A percentile compares a stretch with the other conserved stretches of the same genome.
These are phyloP conservation scores for Ophion costatus DNA, from an alignment of 2,888 invertebrate species.

Conservation along the genomic window DNA sequence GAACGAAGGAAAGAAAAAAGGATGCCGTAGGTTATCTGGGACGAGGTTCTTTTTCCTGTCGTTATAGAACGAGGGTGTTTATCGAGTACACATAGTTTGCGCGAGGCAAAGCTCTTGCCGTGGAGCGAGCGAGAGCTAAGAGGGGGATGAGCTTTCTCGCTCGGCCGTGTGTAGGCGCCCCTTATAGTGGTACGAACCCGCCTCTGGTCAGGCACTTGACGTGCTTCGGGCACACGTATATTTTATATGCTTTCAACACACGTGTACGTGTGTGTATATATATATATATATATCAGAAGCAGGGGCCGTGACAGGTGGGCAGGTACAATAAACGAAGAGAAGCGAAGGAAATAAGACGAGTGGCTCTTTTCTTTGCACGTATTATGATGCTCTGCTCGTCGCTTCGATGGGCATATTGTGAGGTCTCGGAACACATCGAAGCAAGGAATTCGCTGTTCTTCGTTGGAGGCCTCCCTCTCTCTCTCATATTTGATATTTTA, in stretches of 20 bases:
- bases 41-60: constrained; percentile 34
- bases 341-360: not conserved
- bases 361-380: not conserved
- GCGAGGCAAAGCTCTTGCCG: constrained; percentile 31
- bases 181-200: constrained; percentile 38
- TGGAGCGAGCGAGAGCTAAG: constrained; percentile 12
- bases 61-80: not conserved
- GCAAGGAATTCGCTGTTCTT: no score
- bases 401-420: no score
- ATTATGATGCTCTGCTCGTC: no score
- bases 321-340: not conserved
- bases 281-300: no score
- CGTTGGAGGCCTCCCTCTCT: not conserved
- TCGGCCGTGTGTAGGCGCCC: not conserved
- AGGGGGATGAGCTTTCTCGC: constrained; percentile 15
- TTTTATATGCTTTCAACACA: not conserved
- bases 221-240: constrained; percentile 53
- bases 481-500: not conserved
- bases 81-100: constrained; percentile 17
- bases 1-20: not conserved
- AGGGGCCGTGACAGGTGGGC: not conserved
- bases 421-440: no score
- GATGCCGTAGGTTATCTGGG: constrained; percentile 17
- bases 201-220: constrained; percentile 57
- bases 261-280: not conserved